Evolutionary conservation across 2,888 invertebrate species (phyloP).

Genomic region (Kryphioiulus occultus): DNA sequence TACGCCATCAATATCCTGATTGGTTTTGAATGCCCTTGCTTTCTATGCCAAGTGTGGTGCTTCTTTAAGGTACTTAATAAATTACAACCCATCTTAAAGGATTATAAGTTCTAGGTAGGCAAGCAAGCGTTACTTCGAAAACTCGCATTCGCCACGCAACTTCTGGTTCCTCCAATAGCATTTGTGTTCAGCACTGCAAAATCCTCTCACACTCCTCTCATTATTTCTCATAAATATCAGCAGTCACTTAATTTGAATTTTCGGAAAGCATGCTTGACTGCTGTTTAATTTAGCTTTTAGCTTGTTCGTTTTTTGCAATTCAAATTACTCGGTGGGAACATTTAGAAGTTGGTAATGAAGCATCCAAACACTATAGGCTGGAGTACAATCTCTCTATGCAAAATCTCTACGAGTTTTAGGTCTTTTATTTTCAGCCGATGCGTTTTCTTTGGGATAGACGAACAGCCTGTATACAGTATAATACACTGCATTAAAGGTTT

Average conservation of each 20-base stretch:
- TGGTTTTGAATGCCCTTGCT: background rate
- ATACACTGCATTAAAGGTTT: no score
- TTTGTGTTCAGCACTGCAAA: background rate
- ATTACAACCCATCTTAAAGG: background rate
- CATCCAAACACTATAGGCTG: background rate
- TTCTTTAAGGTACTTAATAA: background rate
- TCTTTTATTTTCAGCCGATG: background rate
- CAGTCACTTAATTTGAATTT: conserved; percentile 40
- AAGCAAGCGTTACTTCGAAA: conserved; percentile 14
- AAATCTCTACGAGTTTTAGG: background rate
- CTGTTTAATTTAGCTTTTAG: conserved; percentile 27
- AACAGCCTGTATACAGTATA: background rate
- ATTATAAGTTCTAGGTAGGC: background rate
- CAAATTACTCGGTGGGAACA: background rate
- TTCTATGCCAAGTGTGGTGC: background rate
- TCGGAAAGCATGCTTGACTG: conserved; percentile 36
- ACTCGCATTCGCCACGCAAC: background rate
- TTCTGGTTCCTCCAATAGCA: background rate
- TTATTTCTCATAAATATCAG: conserved; percentile 37
- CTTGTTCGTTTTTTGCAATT: conserved; percentile 8
- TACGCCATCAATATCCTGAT: background rate
- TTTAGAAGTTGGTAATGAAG: background rate
- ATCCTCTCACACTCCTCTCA: background rate
- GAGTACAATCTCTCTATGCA: background rate
- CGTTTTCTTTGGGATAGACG: background rate